Evolutionary conservation across 2,888 invertebrate genomes (phyloP).

Genomic region (Eupithecia pulchellata): DNA sequence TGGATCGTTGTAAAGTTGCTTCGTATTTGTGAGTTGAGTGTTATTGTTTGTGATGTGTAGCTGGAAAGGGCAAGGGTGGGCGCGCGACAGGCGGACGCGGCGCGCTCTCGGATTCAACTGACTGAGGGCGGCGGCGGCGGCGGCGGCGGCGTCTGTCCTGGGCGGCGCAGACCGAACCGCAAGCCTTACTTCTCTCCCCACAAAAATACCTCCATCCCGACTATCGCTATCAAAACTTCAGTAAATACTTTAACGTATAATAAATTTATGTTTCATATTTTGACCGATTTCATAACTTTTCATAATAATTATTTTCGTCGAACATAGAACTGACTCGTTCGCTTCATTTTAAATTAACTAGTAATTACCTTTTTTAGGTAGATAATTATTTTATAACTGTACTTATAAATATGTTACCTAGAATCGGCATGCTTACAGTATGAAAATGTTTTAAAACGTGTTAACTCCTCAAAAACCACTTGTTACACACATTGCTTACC

Average conservation of each 20-base stretch:
- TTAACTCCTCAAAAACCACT: too few relatives aligned
- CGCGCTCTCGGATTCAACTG: background rate
- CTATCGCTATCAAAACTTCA: too few relatives aligned
- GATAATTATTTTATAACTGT: background rate
- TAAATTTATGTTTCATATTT: background rate
- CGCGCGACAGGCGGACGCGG: background rate
- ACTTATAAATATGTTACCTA: background rate
- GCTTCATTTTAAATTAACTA: too few relatives aligned
- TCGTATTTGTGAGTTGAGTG: background rate
- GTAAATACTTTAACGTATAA: too few relatives aligned
- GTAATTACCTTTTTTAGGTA: too few relatives aligned
- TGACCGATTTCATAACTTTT: background rate
- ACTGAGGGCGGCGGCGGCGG: background rate
- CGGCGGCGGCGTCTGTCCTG: background rate
- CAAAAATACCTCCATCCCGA: background rate
- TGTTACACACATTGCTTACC: too few relatives aligned
- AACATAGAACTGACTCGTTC: too few relatives aligned
- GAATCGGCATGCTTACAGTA: background rate
- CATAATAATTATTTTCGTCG: too few relatives aligned
- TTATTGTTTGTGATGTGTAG: slow-evolving; percentile 1
- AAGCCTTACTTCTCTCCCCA: background rate
- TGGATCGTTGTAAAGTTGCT: background rate
- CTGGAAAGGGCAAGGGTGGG: background rate
- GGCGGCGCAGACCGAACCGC: background rate
- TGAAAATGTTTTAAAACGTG: background rate